Conservation (phyloP, 2,113 vertebrate genomes). For the Megaleporinus macrocephalus region DNA sequence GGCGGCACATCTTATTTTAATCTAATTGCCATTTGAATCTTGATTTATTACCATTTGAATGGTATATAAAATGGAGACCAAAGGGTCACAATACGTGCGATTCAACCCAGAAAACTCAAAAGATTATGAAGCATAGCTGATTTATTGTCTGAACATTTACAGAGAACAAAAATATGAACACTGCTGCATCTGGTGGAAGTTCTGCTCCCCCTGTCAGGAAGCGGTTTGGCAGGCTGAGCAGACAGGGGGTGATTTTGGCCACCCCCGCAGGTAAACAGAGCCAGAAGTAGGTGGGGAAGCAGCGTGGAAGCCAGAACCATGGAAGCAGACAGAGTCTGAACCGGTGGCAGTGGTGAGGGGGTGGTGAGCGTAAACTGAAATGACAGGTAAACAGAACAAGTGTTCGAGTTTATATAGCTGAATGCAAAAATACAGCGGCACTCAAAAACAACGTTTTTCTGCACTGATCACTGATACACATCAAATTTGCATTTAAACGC, state of each 20-base stretch:
- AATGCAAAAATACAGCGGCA: not conserved
- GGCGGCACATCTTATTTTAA: too few species aligned
- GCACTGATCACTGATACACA: not conserved
- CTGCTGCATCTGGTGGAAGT: not conserved
- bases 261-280: constrained; percentile 10
- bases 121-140: too few species aligned
- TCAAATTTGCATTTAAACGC: not conserved
- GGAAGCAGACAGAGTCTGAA: not conserved
- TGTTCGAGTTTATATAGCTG: not conserved
- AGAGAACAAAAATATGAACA: not conserved
- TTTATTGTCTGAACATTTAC: not conserved
- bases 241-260: constrained; percentile 1
- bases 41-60: too few species aligned
- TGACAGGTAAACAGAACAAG: not conserved
- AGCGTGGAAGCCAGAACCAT: not conserved
- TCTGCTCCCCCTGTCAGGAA: not conserved
- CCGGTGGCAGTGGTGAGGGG: not conserved
- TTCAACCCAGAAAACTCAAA: too few species aligned
- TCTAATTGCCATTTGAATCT: too few species aligned
- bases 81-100: too few species aligned
- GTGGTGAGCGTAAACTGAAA: not conserved
- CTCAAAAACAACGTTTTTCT: not conserved
- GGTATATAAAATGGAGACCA: too few species aligned
- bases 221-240: not conserved
- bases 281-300: not conserved